Evolutionary conservation across 92 coral and sea anemone species (phyloP).

Genomic region (Phenganax subtilis): DNA sequence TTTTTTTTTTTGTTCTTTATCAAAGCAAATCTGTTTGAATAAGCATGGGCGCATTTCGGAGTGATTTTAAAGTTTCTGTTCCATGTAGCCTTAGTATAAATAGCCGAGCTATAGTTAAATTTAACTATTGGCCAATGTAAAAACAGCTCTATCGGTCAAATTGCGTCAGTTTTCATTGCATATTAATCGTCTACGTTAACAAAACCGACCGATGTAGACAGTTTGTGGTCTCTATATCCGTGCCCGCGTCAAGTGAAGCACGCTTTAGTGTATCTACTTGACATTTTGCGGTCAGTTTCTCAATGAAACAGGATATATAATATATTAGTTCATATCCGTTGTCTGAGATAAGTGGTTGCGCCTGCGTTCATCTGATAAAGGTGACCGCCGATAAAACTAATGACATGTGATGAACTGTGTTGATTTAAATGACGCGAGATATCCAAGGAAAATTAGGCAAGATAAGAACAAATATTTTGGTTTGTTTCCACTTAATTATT

Average conservation of each 20-base stretch:
- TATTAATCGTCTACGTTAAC: too few species aligned
- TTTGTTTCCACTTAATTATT: neutral
- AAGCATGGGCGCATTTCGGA: too few species aligned
- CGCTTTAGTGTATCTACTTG: neutral
- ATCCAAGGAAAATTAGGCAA: neutral
- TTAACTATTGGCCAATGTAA: too few species aligned
- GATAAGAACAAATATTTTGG: constrained; percentile 2
- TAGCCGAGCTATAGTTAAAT: too few species aligned
- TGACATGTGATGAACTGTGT: neutral
- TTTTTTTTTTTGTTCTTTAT: neutral
- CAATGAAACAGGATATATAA: neutral
- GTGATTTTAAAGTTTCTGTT: too few species aligned
- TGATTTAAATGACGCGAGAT: neutral
- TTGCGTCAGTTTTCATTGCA: too few species aligned
- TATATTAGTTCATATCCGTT: too few species aligned
- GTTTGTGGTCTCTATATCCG: neutral
- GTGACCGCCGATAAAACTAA: constrained; percentile 18
- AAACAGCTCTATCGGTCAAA: too few species aligned
- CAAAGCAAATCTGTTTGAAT: too few species aligned
- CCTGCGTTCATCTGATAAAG: neutral
- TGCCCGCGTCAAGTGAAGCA: too few species aligned
- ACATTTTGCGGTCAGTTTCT: neutral
- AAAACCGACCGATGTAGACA: neutral
- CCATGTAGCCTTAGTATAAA: too few species aligned
- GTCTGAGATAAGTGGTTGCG: too few species aligned